Percentiles rank a stretch among this genome's conserved stretches.
Evolutionary conservation across 2,113 vertebrate species (phyloP).

Genomic region (Amia ocellicauda): DNA sequence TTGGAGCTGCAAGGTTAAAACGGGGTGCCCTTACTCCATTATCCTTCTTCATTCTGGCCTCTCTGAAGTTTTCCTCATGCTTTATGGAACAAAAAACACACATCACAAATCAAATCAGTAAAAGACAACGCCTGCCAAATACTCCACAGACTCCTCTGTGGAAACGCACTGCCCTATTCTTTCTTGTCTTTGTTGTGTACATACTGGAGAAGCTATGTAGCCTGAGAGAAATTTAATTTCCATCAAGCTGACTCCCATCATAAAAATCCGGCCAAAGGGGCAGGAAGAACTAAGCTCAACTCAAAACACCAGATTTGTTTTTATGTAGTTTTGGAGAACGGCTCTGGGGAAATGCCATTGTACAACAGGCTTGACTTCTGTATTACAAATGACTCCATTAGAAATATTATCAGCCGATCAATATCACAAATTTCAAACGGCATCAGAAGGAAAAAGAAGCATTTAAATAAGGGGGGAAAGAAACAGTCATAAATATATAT

Average conservation of each 20-base stretch:
- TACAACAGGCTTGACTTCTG: background rate
- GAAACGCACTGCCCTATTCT: background rate
- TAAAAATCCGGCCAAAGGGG: background rate
- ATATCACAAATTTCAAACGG: background rate
- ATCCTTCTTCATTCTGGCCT: background rate
- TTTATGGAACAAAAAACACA: background rate
- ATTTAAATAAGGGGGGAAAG: background rate
- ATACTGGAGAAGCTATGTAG: background rate
- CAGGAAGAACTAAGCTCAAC: conserved; percentile 7
- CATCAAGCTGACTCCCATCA: background rate
- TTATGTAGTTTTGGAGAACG: background rate
- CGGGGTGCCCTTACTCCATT: background rate
- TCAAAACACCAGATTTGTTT: conserved; percentile 8
- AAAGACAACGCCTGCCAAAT: too few species aligned
- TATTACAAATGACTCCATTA: background rate
- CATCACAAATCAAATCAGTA: too few species aligned
- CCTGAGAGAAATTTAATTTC: conserved; percentile 5
- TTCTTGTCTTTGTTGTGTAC: background rate
- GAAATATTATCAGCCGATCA: conserved; percentile 2
- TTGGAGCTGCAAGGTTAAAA: background rate
- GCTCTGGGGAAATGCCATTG: background rate
- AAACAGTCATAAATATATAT: background rate
- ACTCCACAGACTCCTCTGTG: too few species aligned
- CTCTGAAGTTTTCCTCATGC: background rate
- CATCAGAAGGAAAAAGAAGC: background rate